phyloP scores from a whole-genome alignment of 2,797 vertebrate species.

The Esox lucius region DNA sequence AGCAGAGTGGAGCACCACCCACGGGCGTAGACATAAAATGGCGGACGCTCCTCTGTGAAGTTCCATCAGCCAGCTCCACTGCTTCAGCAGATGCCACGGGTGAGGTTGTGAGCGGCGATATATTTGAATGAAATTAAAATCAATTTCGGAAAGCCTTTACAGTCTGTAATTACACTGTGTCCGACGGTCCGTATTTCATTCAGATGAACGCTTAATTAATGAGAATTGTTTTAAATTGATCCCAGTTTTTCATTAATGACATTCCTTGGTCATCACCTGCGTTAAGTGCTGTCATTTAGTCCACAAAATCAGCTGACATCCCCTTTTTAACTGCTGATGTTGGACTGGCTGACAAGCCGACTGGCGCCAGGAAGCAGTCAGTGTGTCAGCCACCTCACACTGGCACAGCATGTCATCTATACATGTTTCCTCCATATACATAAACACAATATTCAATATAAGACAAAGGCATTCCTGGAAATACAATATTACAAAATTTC shows the following conservation, averaged over 20 bases:
- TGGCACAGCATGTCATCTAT: background rate
- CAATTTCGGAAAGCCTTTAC: background rate
- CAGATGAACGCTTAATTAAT: background rate
- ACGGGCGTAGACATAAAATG: background rate
- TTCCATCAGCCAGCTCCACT: background rate
- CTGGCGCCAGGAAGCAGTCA: conserved; percentile 31
- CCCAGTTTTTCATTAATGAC: conserved; percentile 21
- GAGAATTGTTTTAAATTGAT: background rate
- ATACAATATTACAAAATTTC: too few species aligned
- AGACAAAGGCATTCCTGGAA: conserved; percentile 5
- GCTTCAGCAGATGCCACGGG: background rate
- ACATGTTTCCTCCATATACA: conserved; percentile 7
- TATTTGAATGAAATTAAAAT: background rate
- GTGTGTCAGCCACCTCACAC: conserved; percentile 17
- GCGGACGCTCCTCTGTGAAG: background rate
- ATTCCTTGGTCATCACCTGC: conserved; percentile 19
- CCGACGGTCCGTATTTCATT: background rate
- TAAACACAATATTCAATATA: background rate
- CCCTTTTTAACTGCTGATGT: conserved; percentile 30
- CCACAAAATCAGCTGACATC: conserved; percentile 44
- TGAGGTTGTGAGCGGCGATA: background rate
- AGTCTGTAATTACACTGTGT: background rate
- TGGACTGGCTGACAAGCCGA: conserved; percentile 26
- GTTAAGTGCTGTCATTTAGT: conserved; percentile 19
- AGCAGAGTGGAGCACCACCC: background rate